A percentile compares a stretch with the other conserved stretches of the same genome.
Evolutionary conservation across 92 coral and sea anemone species (phyloP).

Genomic region (Umimayanthus chanpuru): DNA sequence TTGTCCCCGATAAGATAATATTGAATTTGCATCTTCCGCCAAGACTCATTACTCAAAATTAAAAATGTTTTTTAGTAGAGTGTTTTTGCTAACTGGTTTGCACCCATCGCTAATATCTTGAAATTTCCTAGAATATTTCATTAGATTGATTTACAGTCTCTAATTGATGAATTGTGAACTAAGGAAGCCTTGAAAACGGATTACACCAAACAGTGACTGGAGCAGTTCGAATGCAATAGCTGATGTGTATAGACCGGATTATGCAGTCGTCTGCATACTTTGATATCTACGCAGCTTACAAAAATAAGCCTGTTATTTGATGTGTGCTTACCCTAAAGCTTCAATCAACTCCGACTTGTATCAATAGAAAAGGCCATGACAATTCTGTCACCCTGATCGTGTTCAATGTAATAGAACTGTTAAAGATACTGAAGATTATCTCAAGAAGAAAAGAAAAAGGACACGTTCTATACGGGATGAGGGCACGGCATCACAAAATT

Average conservation of each 20-base stretch:
- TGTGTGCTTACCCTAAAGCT: not conserved
- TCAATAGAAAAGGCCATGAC: not conserved
- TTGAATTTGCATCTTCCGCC: slow-evolving; percentile 3
- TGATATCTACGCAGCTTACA: slow-evolving; percentile 4
- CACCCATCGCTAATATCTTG: not conserved
- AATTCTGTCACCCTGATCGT: not conserved
- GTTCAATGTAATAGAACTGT: not conserved
- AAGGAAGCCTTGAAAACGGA: no score
- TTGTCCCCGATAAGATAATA: not conserved
- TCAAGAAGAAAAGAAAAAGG: not conserved
- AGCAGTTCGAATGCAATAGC: not conserved
- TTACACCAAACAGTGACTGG: not conserved
- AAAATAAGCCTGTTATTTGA: slow-evolving; percentile 1
- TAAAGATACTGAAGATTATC: not conserved
- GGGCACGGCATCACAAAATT: not conserved
- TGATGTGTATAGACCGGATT: slow-evolving; percentile 9
- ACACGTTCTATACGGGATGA: not conserved
- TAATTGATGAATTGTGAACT: not conserved
- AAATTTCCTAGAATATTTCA: not conserved
- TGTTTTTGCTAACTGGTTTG: not conserved
- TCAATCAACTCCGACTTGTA: not conserved
- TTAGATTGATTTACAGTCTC: not conserved
- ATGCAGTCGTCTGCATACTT: not conserved
- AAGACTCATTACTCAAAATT: not conserved
- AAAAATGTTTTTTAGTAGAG: slow-evolving; percentile 6